phyloP scores from a whole-genome alignment of 2,797 vertebrate genomes.

The Hylomyscus alleni region DNA sequence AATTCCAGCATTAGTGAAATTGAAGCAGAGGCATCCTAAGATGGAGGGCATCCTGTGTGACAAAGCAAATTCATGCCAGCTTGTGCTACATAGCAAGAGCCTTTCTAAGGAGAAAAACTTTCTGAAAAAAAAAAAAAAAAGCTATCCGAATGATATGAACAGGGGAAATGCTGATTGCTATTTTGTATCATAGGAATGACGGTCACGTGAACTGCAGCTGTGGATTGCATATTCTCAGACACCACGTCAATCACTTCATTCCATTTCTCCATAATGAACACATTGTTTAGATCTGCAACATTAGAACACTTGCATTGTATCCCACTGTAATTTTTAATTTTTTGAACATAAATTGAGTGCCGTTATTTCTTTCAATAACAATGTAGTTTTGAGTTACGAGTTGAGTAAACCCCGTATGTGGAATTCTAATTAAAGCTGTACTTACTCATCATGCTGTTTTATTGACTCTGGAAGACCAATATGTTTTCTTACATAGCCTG shows the following conservation, averaged over 20 bases:
- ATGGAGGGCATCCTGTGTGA: neutral
- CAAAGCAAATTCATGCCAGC: neutral
- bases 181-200: neutral
- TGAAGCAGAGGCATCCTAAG: neutral
- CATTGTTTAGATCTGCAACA: neutral
- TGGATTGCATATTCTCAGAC: neutral
- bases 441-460: neutral
- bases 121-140: neutral
- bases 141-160: neutral
- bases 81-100: neutral
- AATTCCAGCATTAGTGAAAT: neutral
- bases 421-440: constrained; percentile 35
- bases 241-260: neutral
- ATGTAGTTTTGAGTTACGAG: neutral
- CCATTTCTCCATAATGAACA: neutral
- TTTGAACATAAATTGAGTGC: neutral
- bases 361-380: neutral
- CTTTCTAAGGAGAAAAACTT: neutral
- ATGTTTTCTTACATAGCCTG: neutral
- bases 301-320: neutral
- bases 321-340: neutral
- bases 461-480: constrained; percentile 3
- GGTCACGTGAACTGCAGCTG: neutral
- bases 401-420: neutral
- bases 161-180: neutral